phyloP scores from a whole-genome alignment of 2,797 vertebrate species.

The Gymnodraco acuticeps region DNA sequence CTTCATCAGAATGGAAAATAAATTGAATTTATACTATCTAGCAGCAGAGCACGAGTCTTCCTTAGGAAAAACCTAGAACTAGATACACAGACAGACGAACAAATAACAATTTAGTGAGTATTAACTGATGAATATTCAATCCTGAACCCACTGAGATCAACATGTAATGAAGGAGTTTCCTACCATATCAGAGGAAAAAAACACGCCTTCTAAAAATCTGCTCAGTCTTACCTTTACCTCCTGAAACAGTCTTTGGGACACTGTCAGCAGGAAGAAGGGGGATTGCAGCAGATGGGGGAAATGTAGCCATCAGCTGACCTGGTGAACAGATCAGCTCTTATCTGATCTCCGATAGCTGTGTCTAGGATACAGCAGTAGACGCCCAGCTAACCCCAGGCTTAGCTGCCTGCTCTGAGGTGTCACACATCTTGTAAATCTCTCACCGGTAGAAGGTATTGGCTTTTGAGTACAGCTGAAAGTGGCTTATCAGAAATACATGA shows the following conservation, averaged over 20 bases:
- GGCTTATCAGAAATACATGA: slow-evolving; percentile 65
- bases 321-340: slow-evolving; percentile 47
- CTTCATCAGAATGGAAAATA: background rate
- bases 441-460: slow-evolving; percentile 44
- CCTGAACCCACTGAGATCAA: background rate
- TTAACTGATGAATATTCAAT: slow-evolving; percentile 28
- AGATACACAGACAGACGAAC: background rate
- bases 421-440: slow-evolving; percentile 47
- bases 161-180: slow-evolving; percentile 4
- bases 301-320: slow-evolving; percentile 49
- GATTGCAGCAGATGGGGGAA: slow-evolving; percentile 1
- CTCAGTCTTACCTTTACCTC: slow-evolving; percentile 1
- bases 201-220: background rate
- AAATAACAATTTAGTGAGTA: background rate
- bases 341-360: slow-evolving; percentile 48
- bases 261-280: slow-evolving; percentile 22
- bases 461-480: slow-evolving; percentile 39
- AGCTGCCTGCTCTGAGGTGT: slow-evolving; percentile 30
- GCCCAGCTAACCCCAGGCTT: slow-evolving; percentile 27
- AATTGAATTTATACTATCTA: background rate
- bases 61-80: background rate
- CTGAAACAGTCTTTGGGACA: slow-evolving; percentile 22
- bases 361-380: slow-evolving; percentile 32
- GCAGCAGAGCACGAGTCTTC: background rate
- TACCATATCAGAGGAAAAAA: background rate